Percentiles rank a stretch among this genome's conserved stretches.
These are phyloP conservation scores for Lasioglossum figueresi DNA, from an alignment of 2,888 invertebrate species.

Conservation along the genomic window DNA sequence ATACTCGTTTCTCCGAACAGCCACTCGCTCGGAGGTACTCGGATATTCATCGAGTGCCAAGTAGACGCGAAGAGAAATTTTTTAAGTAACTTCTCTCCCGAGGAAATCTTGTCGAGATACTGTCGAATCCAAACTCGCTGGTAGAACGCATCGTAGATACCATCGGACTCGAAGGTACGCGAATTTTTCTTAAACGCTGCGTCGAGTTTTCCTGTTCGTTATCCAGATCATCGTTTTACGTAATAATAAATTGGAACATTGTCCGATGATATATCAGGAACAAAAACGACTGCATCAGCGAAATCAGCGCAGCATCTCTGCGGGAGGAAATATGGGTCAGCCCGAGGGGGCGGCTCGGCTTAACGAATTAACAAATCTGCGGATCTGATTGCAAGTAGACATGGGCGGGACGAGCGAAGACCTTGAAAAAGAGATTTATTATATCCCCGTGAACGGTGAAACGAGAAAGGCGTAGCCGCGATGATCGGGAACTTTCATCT, in stretches of 20 bases:
- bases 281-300: background rate
- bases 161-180: background rate
- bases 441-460: conserved; percentile 54
- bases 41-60: background rate
- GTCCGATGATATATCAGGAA: background rate
- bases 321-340: background rate
- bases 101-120: background rate
- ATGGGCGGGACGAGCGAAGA: conserved; percentile 17
- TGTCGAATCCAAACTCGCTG: background rate
- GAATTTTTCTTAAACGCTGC: background rate
- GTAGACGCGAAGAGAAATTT: conserved; percentile 6
- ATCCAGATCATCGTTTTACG: background rate
- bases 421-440: conserved; percentile 63
- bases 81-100: background rate
- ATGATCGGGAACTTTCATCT: conserved; percentile 69
- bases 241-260: background rate
- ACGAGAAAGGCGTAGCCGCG: conserved; percentile 60
- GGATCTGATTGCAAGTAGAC: background rate
- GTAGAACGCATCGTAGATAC: background rate
- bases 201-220: background rate
- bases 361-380: background rate
- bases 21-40: background rate
- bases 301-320: background rate
- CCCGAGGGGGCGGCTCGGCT: background rate
- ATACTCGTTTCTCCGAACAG: background rate